Evolutionary conservation across 2,888 invertebrate species (phyloP).

Genomic region (Salpingus planirostris): DNA sequence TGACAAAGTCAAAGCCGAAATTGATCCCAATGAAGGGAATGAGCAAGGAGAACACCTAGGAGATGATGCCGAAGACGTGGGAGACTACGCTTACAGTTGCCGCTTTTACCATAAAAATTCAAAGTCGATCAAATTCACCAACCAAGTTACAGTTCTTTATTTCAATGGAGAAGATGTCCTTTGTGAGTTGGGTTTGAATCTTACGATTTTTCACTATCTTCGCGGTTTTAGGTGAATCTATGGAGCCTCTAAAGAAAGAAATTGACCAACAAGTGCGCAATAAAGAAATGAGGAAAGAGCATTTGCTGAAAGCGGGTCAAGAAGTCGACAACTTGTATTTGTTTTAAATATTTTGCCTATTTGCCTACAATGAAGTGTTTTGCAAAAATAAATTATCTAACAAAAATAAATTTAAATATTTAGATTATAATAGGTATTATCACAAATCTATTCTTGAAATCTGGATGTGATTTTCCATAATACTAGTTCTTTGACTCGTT

Average conservation of each 20-base stretch:
- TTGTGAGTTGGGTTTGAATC: conserved; percentile 6
- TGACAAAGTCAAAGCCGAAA: neutral
- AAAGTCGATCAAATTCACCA: conserved; percentile 41
- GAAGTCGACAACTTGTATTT: conserved; percentile 10
- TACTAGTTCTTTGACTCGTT: conserved; percentile 67
- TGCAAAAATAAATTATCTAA: neutral
- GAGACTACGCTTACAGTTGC: conserved; percentile 12
- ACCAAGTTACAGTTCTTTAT: conserved; percentile 54
- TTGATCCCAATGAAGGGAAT: conserved; percentile 1
- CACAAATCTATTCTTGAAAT: conserved; percentile 5
- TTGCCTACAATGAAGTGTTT: neutral
- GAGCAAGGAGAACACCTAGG: neutral
- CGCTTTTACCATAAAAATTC: conserved; percentile 36
- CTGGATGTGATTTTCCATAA: conserved; percentile 55
- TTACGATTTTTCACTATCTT: neutral
- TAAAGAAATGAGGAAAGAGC: conserved; percentile 52
- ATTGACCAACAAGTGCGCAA: conserved; percentile 56
- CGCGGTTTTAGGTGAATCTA: conserved; percentile 37
- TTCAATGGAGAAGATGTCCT: conserved; percentile 48
- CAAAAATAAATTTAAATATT: neutral
- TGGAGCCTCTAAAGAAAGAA: conserved; percentile 55
- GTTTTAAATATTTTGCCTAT: conserved; percentile 3
- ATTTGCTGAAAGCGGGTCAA: conserved; percentile 19
- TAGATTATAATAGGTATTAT: neutral
- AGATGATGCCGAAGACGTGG: neutral